Base-by-base conservation (phyloP, 2,888 invertebrate species). In the Mactromeris polynyma region DNA sequence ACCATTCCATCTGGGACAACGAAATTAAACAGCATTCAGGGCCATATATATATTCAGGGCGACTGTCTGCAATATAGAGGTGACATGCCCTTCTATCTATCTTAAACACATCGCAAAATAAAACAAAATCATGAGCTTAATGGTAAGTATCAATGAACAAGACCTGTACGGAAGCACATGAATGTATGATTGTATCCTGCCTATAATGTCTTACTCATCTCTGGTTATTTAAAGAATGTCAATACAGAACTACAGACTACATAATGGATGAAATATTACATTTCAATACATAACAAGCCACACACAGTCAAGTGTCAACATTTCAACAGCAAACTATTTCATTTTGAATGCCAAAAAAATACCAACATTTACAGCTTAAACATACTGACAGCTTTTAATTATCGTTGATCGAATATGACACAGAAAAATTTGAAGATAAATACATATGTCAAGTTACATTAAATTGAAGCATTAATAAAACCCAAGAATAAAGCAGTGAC, bases 381-480 rank as follows among this genome's bases (percentile, higher is more conserved):
- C 58, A 64, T 26, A 64, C 6, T 9, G n/a, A 64, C 7, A 26
- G 26, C 58, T 64, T 64, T 26, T 64, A n/a, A 26, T 26, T 26
- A 64, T 26, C 2, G n/a, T 64, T n/a, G 58, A 64, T 64, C 58
- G 26, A 64, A 64, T 64, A 3, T 9, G 58, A 64, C 58, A 64
- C 58, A 26, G 58, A 26, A 64, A 64, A 3, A 64, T 64, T 21
- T 26, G 26, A 1, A 64, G 58, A 64, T 64, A 64, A 64, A 64
- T 26, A 1, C n/a, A n/a, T 64, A 64, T 64, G 58, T 64, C 58
- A 64, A n/a, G 58, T 64, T n/a, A 64, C 58, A 64, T 64, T 64
- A 64, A 2, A 26, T 26, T 1, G 58, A 64, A 26, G 26, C n/a
- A 64, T 64, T 64, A 64, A 64, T 64, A 26, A 64, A 64, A 26